Evolutionary conservation across 2,888 invertebrate species (phyloP).

Genomic region (Pherbina coryleti): DNA sequence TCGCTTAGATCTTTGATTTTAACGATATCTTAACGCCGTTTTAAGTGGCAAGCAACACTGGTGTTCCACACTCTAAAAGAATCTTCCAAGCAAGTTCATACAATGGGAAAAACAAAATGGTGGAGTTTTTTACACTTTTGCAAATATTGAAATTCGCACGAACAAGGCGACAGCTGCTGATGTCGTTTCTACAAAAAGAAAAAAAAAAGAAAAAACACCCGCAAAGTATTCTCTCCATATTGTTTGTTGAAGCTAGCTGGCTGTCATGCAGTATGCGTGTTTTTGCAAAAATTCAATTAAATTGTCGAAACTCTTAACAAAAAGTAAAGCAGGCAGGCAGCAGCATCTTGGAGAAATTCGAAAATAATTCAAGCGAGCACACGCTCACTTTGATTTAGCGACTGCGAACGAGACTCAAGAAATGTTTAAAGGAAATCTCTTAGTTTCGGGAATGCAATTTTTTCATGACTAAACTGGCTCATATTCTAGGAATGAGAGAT

Average conservation of each 20-base stretch:
- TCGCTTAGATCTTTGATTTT: background rate
- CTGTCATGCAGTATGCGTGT: constrained; percentile 10
- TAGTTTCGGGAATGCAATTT: too few species aligned
- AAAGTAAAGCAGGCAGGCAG: background rate
- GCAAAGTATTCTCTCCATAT: too few species aligned
- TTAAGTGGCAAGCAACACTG: background rate
- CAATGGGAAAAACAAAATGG: background rate
- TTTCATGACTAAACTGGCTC: too few species aligned
- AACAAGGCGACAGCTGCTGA: constrained; percentile 22
- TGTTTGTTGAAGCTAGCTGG: too few species aligned
- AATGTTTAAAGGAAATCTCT: too few species aligned
- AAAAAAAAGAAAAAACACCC: too few species aligned
- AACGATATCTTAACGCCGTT: background rate
- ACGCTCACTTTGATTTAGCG: background rate
- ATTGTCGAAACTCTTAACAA: constrained; percentile 14
- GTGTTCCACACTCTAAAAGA: background rate
- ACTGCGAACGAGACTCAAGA: background rate
- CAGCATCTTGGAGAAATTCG: too few species aligned
- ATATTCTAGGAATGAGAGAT: too few species aligned
- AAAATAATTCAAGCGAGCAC: too few species aligned
- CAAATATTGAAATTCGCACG: constrained; percentile 24
- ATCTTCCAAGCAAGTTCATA: background rate
- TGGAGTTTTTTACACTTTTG: background rate
- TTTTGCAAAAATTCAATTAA: constrained; percentile 31
- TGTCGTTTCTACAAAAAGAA: background rate